Conservation (phyloP, 2,113 vertebrate genomes). For the Bos javanicus region DNA sequence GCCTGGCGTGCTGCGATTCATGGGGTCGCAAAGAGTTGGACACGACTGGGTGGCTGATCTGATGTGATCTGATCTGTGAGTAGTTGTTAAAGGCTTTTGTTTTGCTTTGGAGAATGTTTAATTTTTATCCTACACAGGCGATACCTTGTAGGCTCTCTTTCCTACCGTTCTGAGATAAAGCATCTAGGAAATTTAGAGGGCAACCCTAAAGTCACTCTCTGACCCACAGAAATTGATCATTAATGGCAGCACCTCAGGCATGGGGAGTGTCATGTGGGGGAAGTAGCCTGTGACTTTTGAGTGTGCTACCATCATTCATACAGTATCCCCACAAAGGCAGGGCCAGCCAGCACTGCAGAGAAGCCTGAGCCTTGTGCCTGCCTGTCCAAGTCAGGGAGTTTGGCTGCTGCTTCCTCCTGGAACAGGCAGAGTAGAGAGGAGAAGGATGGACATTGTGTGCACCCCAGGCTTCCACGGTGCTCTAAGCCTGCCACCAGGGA, state of each 20-base stretch:
- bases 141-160: neutral
- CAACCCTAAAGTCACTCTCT: neutral
- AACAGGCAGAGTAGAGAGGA: neutral
- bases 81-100: slow-evolving; percentile 58
- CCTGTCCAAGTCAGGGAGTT: neutral
- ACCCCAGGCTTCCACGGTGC: neutral
- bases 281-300: neutral
- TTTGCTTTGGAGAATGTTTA: slow-evolving; percentile 34
- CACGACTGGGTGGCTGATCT: no score
- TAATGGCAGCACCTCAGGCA: neutral
- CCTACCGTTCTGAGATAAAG: neutral
- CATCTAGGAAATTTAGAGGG: neutral
- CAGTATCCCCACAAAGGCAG: neutral
- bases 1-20: no score
- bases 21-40: no score
- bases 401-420: neutral
- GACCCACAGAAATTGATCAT: neutral
- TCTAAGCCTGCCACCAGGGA: neutral
- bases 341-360: neutral
- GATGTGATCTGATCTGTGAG: neutral
- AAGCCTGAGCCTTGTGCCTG: neutral
- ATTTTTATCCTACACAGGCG: neutral
- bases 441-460: neutral
- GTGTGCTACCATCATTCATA: neutral
- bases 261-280: neutral